These are phyloP conservation scores for Chesias legatella DNA, from an alignment of 2,888 invertebrate species.

Conservation along the genomic window DNA sequence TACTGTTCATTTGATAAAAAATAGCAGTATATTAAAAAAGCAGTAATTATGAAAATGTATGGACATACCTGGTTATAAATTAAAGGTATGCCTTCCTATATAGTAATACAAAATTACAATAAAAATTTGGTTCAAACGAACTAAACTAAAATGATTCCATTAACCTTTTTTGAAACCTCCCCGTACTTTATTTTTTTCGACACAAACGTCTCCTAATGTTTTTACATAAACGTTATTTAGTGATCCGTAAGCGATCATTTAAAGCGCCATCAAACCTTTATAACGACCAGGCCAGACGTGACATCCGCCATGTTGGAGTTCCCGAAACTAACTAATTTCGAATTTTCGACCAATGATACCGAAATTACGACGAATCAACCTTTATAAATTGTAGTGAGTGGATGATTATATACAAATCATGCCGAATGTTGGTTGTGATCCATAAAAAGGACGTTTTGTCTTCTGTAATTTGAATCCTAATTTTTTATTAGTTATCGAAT, in stretches of 20 bases:
- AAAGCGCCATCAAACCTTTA: constrained; percentile 38
- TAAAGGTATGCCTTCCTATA: too few species aligned
- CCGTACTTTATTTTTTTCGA: neutral
- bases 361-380: constrained; percentile 30
- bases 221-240: constrained; percentile 28
- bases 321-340: constrained; percentile 30
- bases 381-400: constrained; percentile 34
- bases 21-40: too few species aligned
- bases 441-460: constrained; percentile 24
- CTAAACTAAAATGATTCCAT: neutral
- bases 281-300: constrained; percentile 43
- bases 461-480: constrained; percentile 22
- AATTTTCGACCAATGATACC: constrained; percentile 27
- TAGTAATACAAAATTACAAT: too few species aligned
- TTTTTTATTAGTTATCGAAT: constrained; percentile 28
- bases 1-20: too few species aligned
- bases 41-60: too few species aligned
- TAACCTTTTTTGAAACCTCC: neutral
- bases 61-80: too few species aligned
- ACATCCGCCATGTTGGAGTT: constrained; percentile 36
- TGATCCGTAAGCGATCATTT: constrained; percentile 41
- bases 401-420: constrained; percentile 29
- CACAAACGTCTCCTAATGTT: constrained; percentile 7
- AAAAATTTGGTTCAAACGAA: neutral
- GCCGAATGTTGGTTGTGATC: constrained; percentile 23